Evolutionary conservation across 2,888 invertebrate species (phyloP).

Genomic region (Charanyca ferruginea): DNA sequence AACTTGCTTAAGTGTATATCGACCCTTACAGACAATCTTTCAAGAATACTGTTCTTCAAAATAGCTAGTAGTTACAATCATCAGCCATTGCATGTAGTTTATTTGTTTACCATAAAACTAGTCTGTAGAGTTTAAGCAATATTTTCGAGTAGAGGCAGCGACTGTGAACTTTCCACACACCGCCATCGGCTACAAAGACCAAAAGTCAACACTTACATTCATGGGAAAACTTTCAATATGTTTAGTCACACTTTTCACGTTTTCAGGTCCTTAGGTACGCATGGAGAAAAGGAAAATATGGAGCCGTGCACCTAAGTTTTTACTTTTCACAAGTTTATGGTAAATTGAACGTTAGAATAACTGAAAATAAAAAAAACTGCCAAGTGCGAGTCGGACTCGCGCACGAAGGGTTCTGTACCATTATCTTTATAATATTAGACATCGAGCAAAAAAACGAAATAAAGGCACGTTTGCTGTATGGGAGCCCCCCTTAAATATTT

Average conservation of each 20-base stretch:
- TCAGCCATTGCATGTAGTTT: neutral
- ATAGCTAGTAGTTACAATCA: neutral
- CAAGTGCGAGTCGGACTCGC: no score
- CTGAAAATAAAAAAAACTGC: neutral
- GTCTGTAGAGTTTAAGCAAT: neutral
- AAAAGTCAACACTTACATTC: constrained; percentile 18
- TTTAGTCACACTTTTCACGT: constrained; percentile 13
- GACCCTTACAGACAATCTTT: neutral
- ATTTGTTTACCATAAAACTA: constrained; percentile 1
- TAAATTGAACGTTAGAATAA: neutral
- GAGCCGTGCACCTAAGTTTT: neutral
- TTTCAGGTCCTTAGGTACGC: neutral
- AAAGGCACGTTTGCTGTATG: no score
- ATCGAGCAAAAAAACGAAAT: no score
- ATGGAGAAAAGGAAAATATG: constrained; percentile 11
- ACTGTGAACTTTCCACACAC: neutral
- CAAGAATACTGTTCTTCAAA: neutral
- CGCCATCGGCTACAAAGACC: neutral
- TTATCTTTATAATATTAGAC: no score
- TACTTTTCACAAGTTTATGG: neutral
- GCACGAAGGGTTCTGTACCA: no score
- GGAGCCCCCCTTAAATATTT: no score
- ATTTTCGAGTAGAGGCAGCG: neutral
- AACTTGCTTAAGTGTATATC: no score
- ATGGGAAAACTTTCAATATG: constrained; percentile 5